phyloP scores from a whole-genome alignment of 2,888 invertebrate species.

The Erynnis tages region DNA sequence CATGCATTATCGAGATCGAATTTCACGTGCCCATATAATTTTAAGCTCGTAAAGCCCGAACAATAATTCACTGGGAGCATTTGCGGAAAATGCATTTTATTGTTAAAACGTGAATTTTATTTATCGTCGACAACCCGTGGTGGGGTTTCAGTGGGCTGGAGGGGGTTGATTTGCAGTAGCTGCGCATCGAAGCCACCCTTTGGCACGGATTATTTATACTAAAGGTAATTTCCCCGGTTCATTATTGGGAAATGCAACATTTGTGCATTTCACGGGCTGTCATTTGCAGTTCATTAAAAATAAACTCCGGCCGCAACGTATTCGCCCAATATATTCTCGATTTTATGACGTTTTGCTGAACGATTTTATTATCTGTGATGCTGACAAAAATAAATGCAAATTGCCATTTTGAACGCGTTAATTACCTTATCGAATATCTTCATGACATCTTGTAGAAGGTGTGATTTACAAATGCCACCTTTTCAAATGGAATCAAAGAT shows the following conservation, averaged over 20 bases:
- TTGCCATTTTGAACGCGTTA: slow-evolving; percentile 14
- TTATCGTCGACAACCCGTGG: slow-evolving; percentile 77
- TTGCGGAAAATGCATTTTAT: slow-evolving; percentile 82
- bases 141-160: slow-evolving; percentile 44
- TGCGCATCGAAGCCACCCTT: slow-evolving; percentile 77
- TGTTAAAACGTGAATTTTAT: slow-evolving; percentile 82
- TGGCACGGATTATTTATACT: slow-evolving; percentile 79
- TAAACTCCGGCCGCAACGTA: slow-evolving; percentile 36
- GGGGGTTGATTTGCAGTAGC: slow-evolving; percentile 77
- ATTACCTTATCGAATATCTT: slow-evolving; percentile 20
- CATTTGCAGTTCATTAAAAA: slow-evolving; percentile 77
- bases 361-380: slow-evolving; percentile 23
- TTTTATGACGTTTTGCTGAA: slow-evolving; percentile 23
- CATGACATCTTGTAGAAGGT: background rate
- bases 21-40: slow-evolving; percentile 80
- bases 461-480: background rate
- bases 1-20: slow-evolving; percentile 78
- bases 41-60: slow-evolving; percentile 79
- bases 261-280: slow-evolving; percentile 70
- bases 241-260: slow-evolving; percentile 79
- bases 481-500: slow-evolving; percentile 19
- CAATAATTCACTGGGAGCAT: slow-evolving; percentile 79
- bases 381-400: slow-evolving; percentile 15
- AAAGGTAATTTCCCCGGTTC: slow-evolving; percentile 78
- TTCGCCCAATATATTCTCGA: slow-evolving; percentile 27